Base-by-base conservation (phyloP, 2,888 invertebrate genomes). In the Drosophila helvetica region DNA sequence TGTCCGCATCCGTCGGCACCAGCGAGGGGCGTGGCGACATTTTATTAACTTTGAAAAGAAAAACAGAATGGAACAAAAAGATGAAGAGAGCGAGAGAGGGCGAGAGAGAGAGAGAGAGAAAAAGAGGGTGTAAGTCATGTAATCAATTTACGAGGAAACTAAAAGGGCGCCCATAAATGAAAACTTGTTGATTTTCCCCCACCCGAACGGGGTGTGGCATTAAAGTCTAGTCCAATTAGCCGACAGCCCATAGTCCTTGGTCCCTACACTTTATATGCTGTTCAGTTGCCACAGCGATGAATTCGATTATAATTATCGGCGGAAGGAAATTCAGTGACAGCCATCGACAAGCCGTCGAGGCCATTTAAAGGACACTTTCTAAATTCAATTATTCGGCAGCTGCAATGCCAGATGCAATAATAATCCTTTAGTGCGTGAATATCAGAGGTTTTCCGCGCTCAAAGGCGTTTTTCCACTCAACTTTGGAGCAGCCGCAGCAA, bases 11-110 rank as follows among this genome's bases (percentile, higher is more conserved):
- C 91, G 93, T 92, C 79, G 94, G 94, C 75, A 94, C 90, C 89
- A 94, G 71, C 45, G 93, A 94, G 64, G 94, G 94, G 75, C 95
- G 93, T 53, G 95, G 95, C 53, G 95, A 94, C 93, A 96, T 94
- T 93, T 95, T 95, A 74, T 94, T 95, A 75, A 95, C 95, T 95
- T 92, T 43, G 77, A 63, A 61, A 19, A 38, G 73, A 46, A 48
- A 47, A 12, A 12, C 10, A 48, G 25, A 45, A 22, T 45, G 54
- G 30, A 27, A 8, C 8, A 7, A 27, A 27, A 45, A 7, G 4
- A 19, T 1, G 60, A 27, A 12, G 30, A 25, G 17, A 12, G 30
- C 18, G 17, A 47, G 15, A 33, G 2, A 47, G 3, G 1, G 12
- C 18, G 15, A 33, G 33, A 33, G 8, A 33, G 42, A 38, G 27